phyloP scores from a whole-genome alignment of 1,140 invertebrate species.

The Drosophila albomicans region DNA sequence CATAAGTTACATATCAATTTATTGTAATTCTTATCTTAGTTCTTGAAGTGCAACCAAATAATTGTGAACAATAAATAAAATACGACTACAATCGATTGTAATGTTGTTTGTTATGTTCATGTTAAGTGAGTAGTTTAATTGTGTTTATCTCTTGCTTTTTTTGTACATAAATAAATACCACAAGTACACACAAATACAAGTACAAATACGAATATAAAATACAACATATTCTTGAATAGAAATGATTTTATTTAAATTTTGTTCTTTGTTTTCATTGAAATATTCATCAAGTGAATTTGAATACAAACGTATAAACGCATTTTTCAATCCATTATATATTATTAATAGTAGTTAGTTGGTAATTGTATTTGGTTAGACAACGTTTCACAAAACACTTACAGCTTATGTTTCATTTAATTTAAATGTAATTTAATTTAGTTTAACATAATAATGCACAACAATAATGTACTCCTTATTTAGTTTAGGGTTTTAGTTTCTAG shows the following conservation, averaged over 20 bases:
- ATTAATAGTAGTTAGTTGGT: constrained; percentile 58
- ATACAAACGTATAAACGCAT: constrained; percentile 78
- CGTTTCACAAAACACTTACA: constrained; percentile 79
- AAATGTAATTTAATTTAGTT: constrained; percentile 20
- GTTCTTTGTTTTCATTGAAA: constrained; percentile 34
- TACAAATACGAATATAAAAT: constrained; percentile 46
- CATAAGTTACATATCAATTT: constrained; percentile 27
- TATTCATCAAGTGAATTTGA: constrained; percentile 39
- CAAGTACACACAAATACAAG: constrained; percentile 50
- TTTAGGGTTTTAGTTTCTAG: constrained; percentile 64
- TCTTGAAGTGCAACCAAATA: constrained; percentile 49
- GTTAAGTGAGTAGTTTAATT: constrained; percentile 26
- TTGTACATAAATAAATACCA: constrained; percentile 44
- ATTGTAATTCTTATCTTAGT: constrained; percentile 21
- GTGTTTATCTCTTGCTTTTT: background rate
- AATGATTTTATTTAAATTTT: constrained; percentile 62
- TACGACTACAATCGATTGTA: constrained; percentile 22
- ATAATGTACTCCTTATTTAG: constrained; percentile 35
- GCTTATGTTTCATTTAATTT: constrained; percentile 45
- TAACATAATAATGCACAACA: constrained; percentile 65
- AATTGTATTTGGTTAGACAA: constrained; percentile 79
- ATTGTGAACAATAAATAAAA: constrained; percentile 7
- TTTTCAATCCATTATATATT: constrained; percentile 39
- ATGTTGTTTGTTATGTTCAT: constrained; percentile 23
- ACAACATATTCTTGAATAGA: constrained; percentile 45